Evolutionary conservation across 35 echinoderm and acorn worm species (phyloP).

Genomic region (Apostichopus japonicus): DNA sequence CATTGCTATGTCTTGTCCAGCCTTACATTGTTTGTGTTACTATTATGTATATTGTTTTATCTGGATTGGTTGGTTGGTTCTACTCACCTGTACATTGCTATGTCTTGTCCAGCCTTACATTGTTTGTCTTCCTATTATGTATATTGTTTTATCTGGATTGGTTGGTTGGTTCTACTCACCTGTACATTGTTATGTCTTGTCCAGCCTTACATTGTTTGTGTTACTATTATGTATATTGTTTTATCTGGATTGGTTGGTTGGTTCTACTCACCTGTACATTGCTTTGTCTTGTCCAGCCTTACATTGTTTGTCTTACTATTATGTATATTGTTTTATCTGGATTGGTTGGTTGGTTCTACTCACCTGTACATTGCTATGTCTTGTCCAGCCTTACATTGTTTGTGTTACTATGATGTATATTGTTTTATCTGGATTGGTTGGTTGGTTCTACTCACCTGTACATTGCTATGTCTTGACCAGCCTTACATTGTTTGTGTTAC

Average conservation of each 20-base stretch:
- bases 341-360: neutral
- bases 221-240: neutral
- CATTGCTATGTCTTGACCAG: slow-evolving; percentile 68
- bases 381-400: neutral
- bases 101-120: neutral
- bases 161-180: slow-evolving; percentile 48
- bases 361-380: slow-evolving; percentile 88
- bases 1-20: slow-evolving; percentile 68
- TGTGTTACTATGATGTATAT: neutral
- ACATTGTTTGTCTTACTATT: neutral
- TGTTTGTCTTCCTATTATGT: neutral
- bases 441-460: slow-evolving; percentile 75
- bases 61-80: too few species aligned
- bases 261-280: slow-evolving; percentile 83
- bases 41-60: neutral
- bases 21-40: neutral
- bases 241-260: too few species aligned
- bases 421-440: too few species aligned
- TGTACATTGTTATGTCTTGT: slow-evolving; percentile 83
- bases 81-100: slow-evolving; percentile 88
- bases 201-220: neutral
- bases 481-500: neutral
- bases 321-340: too few species aligned
- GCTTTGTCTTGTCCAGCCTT: slow-evolving; percentile 38
- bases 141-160: too few species aligned